phyloP scores from a whole-genome alignment of 1,140 invertebrate species.

The Amphibalanus amphitrite region DNA sequence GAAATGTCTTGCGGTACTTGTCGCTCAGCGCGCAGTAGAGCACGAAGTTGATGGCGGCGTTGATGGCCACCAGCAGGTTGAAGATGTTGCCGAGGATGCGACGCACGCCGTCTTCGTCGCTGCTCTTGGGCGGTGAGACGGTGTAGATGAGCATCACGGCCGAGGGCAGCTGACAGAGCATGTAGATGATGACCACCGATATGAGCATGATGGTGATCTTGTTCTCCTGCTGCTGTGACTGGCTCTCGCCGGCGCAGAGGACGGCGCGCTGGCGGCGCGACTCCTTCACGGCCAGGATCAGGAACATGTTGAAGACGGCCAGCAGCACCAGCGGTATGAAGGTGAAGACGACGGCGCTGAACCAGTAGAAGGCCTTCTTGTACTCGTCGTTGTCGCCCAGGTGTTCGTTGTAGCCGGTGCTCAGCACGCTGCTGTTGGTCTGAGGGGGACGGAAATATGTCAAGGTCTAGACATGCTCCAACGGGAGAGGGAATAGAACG shows the following conservation, averaged over 20 bases:
- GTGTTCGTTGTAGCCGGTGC: constrained; percentile 5
- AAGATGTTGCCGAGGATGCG: constrained; percentile 46
- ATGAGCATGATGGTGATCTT: constrained; percentile 57
- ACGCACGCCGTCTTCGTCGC: constrained; percentile 24
- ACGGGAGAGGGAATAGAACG: too few relatives aligned
- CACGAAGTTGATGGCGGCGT: constrained; percentile 54
- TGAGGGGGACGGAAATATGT: too few relatives aligned
- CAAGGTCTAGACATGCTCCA: too few relatives aligned
- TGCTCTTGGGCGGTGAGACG: constrained; percentile 18
- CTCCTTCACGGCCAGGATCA: constrained; percentile 44
- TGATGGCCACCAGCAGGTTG: constrained; percentile 49
- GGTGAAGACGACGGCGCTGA: constrained; percentile 43
- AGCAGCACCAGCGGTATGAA: constrained; percentile 45
- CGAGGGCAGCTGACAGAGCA: constrained; percentile 50
- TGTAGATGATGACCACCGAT: constrained; percentile 50
- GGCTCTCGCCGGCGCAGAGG: constrained; percentile 27
- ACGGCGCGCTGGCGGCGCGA: constrained; percentile 33
- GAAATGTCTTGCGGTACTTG: constrained; percentile 52
- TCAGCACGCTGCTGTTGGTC: not conserved
- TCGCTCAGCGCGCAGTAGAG: constrained; percentile 58
- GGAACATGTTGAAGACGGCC: constrained; percentile 50
- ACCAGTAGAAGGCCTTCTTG: constrained; percentile 43
- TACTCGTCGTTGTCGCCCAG: constrained; percentile 38
- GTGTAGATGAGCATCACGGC: constrained; percentile 37
- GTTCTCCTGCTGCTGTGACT: constrained; percentile 39